Conservation (phyloP, 2,797 vertebrate genomes). For the Squalus acanthias region DNA sequence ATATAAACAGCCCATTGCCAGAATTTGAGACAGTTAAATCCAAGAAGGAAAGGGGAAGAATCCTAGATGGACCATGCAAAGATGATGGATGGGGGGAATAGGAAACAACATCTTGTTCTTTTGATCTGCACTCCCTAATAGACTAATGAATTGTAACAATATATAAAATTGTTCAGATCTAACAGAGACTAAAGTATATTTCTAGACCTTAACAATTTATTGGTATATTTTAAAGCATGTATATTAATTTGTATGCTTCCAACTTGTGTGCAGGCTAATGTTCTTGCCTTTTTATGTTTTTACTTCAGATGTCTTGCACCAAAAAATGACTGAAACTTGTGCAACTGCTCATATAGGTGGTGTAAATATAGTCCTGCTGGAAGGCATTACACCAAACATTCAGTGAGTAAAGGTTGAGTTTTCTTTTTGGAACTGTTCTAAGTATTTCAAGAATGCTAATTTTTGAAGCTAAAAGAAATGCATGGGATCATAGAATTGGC, state of each 20-base stretch:
- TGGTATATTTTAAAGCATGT: not conserved
- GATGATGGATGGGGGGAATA: not conserved
- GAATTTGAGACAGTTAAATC: not conserved
- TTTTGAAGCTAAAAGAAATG: not conserved
- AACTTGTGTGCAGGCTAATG: not conserved
- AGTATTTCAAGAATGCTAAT: not conserved
- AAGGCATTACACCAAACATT: constrained; percentile 94
- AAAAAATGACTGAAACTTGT: constrained; percentile 97
- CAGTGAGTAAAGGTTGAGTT: constrained; percentile 73
- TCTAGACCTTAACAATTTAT: not conserved
- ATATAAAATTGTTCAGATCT: not conserved
- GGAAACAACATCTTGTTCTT: constrained; percentile 34
- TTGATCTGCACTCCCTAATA: not conserved
- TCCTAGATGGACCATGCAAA: not conserved
- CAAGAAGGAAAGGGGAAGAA: not conserved
- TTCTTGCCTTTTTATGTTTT: constrained; percentile 38
- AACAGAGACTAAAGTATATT: not conserved
- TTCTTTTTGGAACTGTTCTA: not conserved
- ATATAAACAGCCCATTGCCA: not conserved
- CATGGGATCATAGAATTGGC: not conserved
- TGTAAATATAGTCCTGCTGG: constrained; percentile 92
- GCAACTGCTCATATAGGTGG: constrained; percentile 95
- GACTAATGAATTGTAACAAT: not conserved
- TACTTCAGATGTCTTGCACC: constrained; percentile 84
- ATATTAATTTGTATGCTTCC: not conserved